phyloP scores from a whole-genome alignment of 92 coral and sea anemone species.

The Paramuricea clavata region DNA sequence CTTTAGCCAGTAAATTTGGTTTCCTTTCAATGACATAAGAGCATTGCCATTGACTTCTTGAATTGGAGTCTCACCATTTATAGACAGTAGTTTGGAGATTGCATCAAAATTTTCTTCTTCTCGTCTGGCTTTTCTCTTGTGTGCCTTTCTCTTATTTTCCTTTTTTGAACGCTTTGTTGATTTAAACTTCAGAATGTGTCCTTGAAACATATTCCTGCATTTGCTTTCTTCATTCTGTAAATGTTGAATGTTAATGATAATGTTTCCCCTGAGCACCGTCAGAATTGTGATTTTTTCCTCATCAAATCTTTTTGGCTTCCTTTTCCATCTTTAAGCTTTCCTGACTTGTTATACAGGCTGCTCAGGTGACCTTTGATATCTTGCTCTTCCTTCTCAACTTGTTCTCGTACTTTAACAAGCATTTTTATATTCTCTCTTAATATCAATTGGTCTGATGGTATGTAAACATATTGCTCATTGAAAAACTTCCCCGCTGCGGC shows the following conservation, averaged over 20 bases:
- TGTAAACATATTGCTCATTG: slow-evolving; percentile 30
- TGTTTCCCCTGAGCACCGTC: slow-evolving; percentile 53
- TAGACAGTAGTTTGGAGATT: slow-evolving; percentile 46
- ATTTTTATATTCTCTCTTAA: slow-evolving; percentile 28
- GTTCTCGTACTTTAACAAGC: slow-evolving; percentile 48
- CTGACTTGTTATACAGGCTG: slow-evolving; percentile 62
- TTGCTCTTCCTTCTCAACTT: slow-evolving; percentile 38
- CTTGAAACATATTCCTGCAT: slow-evolving; percentile 67
- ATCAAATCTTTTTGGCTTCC: slow-evolving; percentile 51
- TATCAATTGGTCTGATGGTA: slow-evolving; percentile 27
- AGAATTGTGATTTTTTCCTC: slow-evolving; percentile 65
- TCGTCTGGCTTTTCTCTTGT: slow-evolving; percentile 55
- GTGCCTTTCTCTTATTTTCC: slow-evolving; percentile 56
- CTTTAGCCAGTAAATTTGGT: slow-evolving; percentile 42
- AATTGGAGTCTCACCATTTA: slow-evolving; percentile 21
- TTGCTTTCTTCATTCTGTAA: slow-evolving; percentile 49
- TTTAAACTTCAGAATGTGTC: slow-evolving; percentile 54
- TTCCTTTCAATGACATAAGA: slow-evolving; percentile 30
- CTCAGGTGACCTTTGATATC: slow-evolving; percentile 48
- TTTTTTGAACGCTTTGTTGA: slow-evolving; percentile 40
- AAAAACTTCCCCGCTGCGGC: slow-evolving; percentile 38
- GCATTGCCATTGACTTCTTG: slow-evolving; percentile 39
- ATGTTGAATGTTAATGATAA: slow-evolving; percentile 50
- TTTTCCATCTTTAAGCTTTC: slow-evolving; percentile 63
- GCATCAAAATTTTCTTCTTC: slow-evolving; percentile 57